Evolutionary conservation across 2,888 invertebrate genomes (phyloP).

Genomic region (Ctenicera cuprea): DNA sequence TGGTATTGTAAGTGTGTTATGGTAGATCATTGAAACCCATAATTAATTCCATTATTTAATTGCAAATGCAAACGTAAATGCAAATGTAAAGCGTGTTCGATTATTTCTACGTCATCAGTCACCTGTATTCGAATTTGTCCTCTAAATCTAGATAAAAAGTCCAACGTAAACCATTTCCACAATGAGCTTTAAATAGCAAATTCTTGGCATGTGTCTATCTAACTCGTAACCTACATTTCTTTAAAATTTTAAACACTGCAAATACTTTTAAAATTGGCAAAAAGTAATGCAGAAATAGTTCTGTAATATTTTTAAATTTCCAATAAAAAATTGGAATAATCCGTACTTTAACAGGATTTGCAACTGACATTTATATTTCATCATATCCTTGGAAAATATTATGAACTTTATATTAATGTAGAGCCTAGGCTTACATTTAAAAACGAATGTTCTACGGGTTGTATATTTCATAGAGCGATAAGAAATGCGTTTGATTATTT

Average conservation of each 20-base stretch:
- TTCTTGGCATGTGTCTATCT: neutral
- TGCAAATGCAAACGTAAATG: neutral
- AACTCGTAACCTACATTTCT: no score
- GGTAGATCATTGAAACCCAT: no score
- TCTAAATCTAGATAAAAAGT: neutral
- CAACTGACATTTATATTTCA: constrained; percentile 28
- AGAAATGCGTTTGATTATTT: no score
- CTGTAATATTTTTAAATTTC: no score
- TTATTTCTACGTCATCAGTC: constrained; percentile 2
- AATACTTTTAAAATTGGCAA: no score
- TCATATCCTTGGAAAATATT: neutral
- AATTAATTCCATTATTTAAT: no score
- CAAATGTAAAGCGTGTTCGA: neutral
- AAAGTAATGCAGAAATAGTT: no score
- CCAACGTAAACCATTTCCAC: neutral
- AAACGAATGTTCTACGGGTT: neutral
- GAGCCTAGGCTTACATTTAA: constrained; percentile 3
- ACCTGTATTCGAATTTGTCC: neutral
- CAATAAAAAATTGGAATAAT: neutral
- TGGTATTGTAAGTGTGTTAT: no score
- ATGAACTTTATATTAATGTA: neutral
- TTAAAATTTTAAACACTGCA: no score
- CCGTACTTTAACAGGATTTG: neutral
- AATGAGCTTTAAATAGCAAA: neutral
- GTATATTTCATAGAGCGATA: neutral